Evolutionary conservation across 2,888 invertebrate genomes (phyloP), one percentile per base, ranked within the genome.

Genomic region (Napeogenes inachia): DNA sequence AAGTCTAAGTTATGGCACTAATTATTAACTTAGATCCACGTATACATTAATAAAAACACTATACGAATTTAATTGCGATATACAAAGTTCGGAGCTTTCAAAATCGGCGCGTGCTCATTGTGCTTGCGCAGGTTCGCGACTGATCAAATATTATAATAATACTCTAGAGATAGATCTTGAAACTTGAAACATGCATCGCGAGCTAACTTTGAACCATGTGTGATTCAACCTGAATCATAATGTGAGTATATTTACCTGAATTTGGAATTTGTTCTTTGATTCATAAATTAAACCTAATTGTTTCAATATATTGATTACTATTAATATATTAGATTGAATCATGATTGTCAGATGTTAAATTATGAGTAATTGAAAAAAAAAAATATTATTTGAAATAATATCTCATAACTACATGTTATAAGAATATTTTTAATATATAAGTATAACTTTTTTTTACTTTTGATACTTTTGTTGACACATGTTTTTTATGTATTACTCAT

Each of bases 121-220:
- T 72, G 73, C 78, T 76, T 80, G 73, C 83, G 83, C 86, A 81
- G 84, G 77, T 76, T 61, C 75, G 75, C 80, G 74, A 84, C 85
- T 85, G 76, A 63, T 35, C 45, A 8, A 54, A 56, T 60, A 46
- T 47, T 63, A 30, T 42, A 12, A n/a, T 38, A 42, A 12, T 6
- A 45, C 38, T 57, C 42, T 12, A 10, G 12, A 10, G 10, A 42
- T 10, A 10, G 38, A n/a, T 38, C 8, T 42, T 50, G 30, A 30
- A 50, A 50, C 50, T 50, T 50, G 30, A 30, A 50, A 50, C 50
- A 30, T 4, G 6, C n/a, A 47, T 46, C 12, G n/a, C 33, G 12
- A 13, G 30, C 56, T 56, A 46, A 56, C 8, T 56, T 45, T 60
- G 46, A 50, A 50, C 30, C 47, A 30, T 12, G 2, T 21, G 21